Evolutionary conservation across 2,888 invertebrate genomes (phyloP).

Genomic region (Cactoblastis cactorum): DNA sequence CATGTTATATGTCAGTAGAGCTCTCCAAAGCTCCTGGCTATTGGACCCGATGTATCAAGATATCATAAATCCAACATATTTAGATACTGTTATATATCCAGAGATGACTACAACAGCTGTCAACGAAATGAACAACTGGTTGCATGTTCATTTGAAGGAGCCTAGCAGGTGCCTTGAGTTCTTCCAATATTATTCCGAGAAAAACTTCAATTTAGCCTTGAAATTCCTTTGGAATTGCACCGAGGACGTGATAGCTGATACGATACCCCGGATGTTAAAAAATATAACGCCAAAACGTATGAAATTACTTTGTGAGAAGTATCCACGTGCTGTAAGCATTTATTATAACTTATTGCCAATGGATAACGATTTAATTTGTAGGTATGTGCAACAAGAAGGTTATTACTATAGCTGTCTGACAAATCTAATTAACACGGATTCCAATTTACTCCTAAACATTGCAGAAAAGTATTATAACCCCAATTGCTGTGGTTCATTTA

Average conservation of each 20-base stretch:
- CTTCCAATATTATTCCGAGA: conserved; percentile 41
- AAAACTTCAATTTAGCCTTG: conserved; percentile 34
- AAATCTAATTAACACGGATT: conserved; percentile 39
- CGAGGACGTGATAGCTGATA: conserved; percentile 34
- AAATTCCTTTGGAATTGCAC: conserved; percentile 45
- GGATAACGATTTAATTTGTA: conserved; percentile 25
- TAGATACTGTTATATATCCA: conserved; percentile 48
- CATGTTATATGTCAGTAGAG: conserved; percentile 55
- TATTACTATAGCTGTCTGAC: conserved; percentile 39
- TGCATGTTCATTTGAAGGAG: conserved; percentile 38
- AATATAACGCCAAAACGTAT: conserved; percentile 41
- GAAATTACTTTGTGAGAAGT: conserved; percentile 44
- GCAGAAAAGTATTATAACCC: conserved; percentile 41
- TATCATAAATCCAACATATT: conserved; percentile 46
- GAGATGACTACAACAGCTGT: conserved; percentile 50
- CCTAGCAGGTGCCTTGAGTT: conserved; percentile 40
- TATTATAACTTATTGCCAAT: conserved; percentile 41
- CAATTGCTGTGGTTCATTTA: conserved; percentile 23
- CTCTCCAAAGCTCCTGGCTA: conserved; percentile 51
- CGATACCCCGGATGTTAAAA: conserved; percentile 33
- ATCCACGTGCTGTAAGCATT: conserved; percentile 36
- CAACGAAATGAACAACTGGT: conserved; percentile 47
- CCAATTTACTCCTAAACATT: conserved; percentile 41
- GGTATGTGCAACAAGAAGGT: conserved; percentile 28
- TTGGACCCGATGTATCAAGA: conserved; percentile 32